phyloP scores from a whole-genome alignment of 92 coral and sea anemone species.

The Parazoanthus atlanticus region DNA sequence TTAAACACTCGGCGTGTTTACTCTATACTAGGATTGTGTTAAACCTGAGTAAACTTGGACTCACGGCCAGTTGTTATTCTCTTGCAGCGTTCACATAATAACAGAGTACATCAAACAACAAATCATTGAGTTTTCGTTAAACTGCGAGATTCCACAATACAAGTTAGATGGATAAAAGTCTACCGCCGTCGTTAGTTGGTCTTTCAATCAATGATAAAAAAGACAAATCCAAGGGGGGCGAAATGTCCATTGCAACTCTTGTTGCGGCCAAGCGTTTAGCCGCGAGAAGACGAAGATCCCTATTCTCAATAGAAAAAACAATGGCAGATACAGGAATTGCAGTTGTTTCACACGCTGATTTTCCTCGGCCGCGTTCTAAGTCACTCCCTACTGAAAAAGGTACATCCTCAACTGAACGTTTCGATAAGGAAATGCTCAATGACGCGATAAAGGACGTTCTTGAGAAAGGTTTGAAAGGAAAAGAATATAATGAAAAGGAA shows the following conservation, averaged over 20 bases:
- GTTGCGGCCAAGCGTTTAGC: constrained; percentile 8
- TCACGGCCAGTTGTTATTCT: not conserved
- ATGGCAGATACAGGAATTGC: constrained; percentile 55
- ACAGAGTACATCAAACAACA: not conserved
- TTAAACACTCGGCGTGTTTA: too few relatives aligned
- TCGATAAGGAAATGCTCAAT: constrained; percentile 46
- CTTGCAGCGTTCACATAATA: not conserved
- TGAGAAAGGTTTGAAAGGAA: constrained; percentile 46
- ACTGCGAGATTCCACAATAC: too few relatives aligned
- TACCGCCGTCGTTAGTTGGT: not conserved
- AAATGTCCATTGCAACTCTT: not conserved
- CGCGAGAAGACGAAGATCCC: constrained; percentile 53
- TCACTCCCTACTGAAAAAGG: constrained; percentile 13
- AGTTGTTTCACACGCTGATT: constrained; percentile 70
- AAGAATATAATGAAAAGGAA: constrained; percentile 46
- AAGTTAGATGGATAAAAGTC: not conserved
- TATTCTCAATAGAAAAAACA: constrained; percentile 62
- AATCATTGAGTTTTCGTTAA: too few relatives aligned
- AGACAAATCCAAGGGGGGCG: not conserved
- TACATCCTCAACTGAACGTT: not conserved
- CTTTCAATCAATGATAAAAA: not conserved
- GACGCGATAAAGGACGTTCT: constrained; percentile 60
- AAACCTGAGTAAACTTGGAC: too few relatives aligned
- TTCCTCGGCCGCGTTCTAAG: constrained; percentile 53
- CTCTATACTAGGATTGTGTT: too few relatives aligned